Evolutionary conservation across 2,113 vertebrate species (phyloP), one percentile per base, ranked within the genome.

Genomic region (Osmerus eperlanus): DNA sequence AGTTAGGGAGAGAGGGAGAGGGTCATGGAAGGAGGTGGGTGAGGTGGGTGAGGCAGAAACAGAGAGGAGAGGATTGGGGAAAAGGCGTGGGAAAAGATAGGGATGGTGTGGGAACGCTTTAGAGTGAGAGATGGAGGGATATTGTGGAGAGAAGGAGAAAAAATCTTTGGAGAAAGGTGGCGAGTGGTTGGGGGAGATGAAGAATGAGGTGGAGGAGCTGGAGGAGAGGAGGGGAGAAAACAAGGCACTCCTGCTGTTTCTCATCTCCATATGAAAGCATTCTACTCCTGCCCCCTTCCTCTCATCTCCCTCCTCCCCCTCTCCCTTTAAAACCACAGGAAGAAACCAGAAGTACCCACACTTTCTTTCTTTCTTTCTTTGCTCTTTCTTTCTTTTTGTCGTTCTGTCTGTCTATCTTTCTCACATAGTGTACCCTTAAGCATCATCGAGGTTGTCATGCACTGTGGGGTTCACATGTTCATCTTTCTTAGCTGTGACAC

Each of bases 251-350:
- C 70, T 77, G 53, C 75, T 68, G 76, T 52, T 54, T 60, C 65
- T 68, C 23, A 69, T 77, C 71, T 73, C 70, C 70, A 77, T 68
- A 65, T 77, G 70, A 73, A 77, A 65, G 76, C 28, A 52, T 68
- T 29, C 47, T 28, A 61, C 28, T 61, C 21, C 59, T 25, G 59
- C 1, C 59, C 59, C 59, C 59, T 28, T 25, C 23, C 59, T 61
- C 59, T 41, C 36, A 41, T 41, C 36, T 41, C 36, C 9, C 59
- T 61, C 12, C 1, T 25, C 59, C 59, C 6, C 59, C n/a, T 25
- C 23, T 25, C 28, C 59, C 36, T 41, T 41, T 61, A 14, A 61
- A 61, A 28, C 59, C 23, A 23, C 58, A 25, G 4, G 9, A 25
- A 6, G 23, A 21, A 28, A 21, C 6, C 21, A 41, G 36, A 41